These are phyloP conservation scores for Tyto alba DNA, from an alignment of 2,113 vertebrate species.

Conservation along the genomic window DNA sequence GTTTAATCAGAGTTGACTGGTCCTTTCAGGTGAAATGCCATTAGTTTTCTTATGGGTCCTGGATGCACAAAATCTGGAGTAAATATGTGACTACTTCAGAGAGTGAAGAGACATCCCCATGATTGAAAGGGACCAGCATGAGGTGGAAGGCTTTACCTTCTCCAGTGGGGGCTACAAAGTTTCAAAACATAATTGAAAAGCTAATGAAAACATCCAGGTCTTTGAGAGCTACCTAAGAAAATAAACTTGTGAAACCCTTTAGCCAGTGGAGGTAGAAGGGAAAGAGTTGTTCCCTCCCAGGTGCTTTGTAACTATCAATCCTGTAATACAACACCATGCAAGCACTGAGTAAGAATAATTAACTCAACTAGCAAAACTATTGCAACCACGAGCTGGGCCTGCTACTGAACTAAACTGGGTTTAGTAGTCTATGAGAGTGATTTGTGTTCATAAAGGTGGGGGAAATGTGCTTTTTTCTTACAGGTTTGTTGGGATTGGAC, in stretches of 20 bases:
- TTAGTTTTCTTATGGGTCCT: neutral
- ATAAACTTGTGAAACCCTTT: neutral
- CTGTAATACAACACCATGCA: neutral
- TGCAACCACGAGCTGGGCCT: accelerated
- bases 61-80: neutral
- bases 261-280: neutral
- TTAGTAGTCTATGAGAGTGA: neutral
- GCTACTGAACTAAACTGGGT: neutral
- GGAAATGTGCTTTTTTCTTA: neutral
- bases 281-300: neutral
- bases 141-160: neutral
- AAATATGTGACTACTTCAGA: neutral
- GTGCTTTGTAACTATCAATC: neutral
- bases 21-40: neutral
- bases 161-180: neutral
- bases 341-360: neutral
- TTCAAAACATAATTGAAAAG: neutral
- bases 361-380: neutral
- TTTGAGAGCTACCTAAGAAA: neutral
- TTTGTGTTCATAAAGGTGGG: neutral
- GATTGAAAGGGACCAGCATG: neutral
- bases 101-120: neutral
- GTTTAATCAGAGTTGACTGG: neutral
- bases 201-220: neutral
- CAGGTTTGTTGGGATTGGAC: neutral